A percentile compares a stretch with the other conserved stretches of the same genome.
These are phyloP conservation scores for Phyllotreta cruciferae DNA, from an alignment of 2,888 invertebrate genomes.

Conservation along the genomic window DNA sequence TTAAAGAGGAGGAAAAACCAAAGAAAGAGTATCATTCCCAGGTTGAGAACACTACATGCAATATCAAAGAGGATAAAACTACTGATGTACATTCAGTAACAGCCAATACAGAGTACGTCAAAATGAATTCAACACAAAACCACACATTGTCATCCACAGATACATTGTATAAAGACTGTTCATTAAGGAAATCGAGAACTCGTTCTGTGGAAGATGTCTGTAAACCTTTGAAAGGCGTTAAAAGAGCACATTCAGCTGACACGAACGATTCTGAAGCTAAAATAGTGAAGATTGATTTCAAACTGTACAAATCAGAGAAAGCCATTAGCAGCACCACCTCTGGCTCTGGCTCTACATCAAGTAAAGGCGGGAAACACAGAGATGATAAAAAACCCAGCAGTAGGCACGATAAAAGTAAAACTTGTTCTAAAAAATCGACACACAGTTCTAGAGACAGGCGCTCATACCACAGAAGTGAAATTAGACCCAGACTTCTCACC, in stretches of 20 bases:
- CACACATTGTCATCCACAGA: constrained; percentile 48
- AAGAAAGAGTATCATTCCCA: constrained; percentile 46
- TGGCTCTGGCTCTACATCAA: constrained; percentile 25
- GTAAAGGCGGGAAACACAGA: constrained; percentile 40
- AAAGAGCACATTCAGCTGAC: constrained; percentile 54
- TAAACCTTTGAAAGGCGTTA: constrained; percentile 46
- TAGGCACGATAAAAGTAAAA: constrained; percentile 43
- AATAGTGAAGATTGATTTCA: constrained; percentile 47
- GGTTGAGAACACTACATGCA: constrained; percentile 49
- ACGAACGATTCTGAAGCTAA: constrained; percentile 43
- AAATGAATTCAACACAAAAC: constrained; percentile 42
- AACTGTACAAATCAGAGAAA: constrained; percentile 40
- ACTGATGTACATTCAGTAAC: constrained; percentile 53
- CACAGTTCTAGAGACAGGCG: constrained; percentile 39
- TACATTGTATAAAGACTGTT: constrained; percentile 38
- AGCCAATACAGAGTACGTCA: constrained; percentile 52
- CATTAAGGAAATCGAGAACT: constrained; percentile 50
- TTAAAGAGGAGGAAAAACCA: constrained; percentile 37
- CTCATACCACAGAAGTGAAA: constrained; percentile 39
- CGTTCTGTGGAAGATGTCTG: constrained; percentile 51
- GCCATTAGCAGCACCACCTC: constrained; percentile 26
- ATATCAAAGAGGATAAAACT: constrained; percentile 52
- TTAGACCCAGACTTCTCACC: constrained; percentile 48
- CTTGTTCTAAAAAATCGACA: constrained; percentile 36
- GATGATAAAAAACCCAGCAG: constrained; percentile 43